Evolutionary conservation across 2,113 vertebrate genomes (phyloP).

Genomic region (Pagrus major): DNA sequence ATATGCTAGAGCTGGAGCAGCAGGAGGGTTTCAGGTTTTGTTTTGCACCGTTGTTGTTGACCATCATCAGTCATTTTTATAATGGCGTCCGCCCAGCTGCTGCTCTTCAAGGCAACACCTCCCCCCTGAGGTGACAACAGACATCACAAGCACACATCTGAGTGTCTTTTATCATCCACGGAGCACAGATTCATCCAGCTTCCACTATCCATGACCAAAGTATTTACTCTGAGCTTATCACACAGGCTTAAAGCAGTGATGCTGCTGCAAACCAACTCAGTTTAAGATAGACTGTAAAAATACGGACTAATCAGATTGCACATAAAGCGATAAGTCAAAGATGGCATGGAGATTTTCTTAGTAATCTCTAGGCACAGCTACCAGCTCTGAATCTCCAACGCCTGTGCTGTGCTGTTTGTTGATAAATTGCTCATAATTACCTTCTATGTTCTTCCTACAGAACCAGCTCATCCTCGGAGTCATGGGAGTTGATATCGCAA

Average conservation of each 20-base stretch:
- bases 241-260: slow-evolving; percentile 39
- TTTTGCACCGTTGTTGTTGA: slow-evolving; percentile 42
- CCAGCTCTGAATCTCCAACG: neutral
- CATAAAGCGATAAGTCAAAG: slow-evolving; percentile 43
- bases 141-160: slow-evolving; percentile 41
- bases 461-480: slow-evolving; percentile 98
- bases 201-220: slow-evolving; percentile 52
- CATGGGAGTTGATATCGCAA: slow-evolving; percentile 97
- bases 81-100: slow-evolving; percentile 8
- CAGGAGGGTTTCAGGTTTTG: slow-evolving; percentile 31
- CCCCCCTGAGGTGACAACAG: slow-evolving; percentile 73
- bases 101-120: slow-evolving; percentile 69
- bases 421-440: slow-evolving; percentile 20
- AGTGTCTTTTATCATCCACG: slow-evolving; percentile 7
- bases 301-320: slow-evolving; percentile 57
- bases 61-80: slow-evolving; percentile 55
- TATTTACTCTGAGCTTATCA: slow-evolving; percentile 68
- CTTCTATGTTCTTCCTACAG: slow-evolving; percentile 73
- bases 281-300: slow-evolving; percentile 54
- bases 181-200: slow-evolving; percentile 43
- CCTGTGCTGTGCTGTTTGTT: neutral
- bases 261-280: slow-evolving; percentile 26
- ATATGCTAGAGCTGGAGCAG: neutral
- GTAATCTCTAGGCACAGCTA: slow-evolving; percentile 11
- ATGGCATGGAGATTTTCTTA: slow-evolving; percentile 39